Conservation (phyloP, 92 coral and sea anemone species). For the Scolanthus callimorphus region DNA sequence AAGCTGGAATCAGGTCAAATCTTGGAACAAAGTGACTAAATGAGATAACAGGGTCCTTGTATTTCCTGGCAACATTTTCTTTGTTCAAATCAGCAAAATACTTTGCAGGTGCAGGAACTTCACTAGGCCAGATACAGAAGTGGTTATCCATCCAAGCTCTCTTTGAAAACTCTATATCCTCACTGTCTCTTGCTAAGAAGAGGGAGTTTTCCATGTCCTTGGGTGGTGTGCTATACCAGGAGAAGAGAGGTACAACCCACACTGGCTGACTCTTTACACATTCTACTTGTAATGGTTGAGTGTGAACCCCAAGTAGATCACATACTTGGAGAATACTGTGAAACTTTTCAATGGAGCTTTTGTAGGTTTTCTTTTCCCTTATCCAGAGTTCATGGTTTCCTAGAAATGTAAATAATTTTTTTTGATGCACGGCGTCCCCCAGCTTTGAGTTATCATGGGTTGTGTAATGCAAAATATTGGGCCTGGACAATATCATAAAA, state of each 20-base stretch:
- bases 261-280: conserved; percentile 16
- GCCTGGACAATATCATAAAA: too few species aligned
- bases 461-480: too few species aligned
- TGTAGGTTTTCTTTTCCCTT: conserved; percentile 17
- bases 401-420: conserved; percentile 6
- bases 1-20: conserved; percentile 54
- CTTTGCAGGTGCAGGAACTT: conserved; percentile 31
- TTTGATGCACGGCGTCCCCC: too few species aligned
- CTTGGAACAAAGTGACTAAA: conserved; percentile 85
- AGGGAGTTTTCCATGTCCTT: conserved; percentile 53
- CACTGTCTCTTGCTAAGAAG: conserved; percentile 39
- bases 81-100: conserved; percentile 54
- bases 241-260: conserved; percentile 72
- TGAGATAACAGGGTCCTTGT: conserved; percentile 65
- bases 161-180: conserved; percentile 51
- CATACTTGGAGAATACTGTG: conserved; percentile 49
- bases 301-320: conserved; percentile 49
- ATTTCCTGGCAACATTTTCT: conserved; percentile 18
- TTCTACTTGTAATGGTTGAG: conserved; percentile 48
- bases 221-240: conserved; percentile 75
- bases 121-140: conserved; percentile 62
- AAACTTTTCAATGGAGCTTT: conserved; percentile 62
- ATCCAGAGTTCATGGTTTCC: conserved; percentile 85
- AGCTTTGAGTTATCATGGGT: too few species aligned
- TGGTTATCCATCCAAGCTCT: conserved; percentile 79